Evolutionary conservation across 2,888 invertebrate species (phyloP).

Genomic region (Polylopha cassiicola): DNA sequence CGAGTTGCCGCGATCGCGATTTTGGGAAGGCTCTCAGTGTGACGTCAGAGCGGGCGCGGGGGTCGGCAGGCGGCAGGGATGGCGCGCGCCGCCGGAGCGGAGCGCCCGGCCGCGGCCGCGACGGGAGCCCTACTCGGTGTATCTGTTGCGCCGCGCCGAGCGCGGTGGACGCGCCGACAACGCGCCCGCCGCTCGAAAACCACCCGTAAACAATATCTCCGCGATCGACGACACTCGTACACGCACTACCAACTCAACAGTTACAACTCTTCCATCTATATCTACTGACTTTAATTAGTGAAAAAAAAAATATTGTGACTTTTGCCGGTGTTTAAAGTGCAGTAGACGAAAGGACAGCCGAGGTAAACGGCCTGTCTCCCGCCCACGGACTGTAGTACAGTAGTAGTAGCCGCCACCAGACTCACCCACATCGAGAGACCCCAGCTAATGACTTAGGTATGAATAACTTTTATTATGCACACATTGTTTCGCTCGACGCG

Average conservation of each 20-base stretch:
- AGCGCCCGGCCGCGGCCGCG: constrained; percentile 36
- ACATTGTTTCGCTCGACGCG: too few species aligned
- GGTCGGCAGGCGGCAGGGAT: constrained; percentile 33
- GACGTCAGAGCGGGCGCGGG: constrained; percentile 58
- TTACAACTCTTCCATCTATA: constrained; percentile 7
- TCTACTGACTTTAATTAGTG: constrained; percentile 8
- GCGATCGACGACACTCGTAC: constrained; percentile 29
- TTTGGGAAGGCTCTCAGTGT: constrained; percentile 58
- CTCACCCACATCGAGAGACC: constrained; percentile 49
- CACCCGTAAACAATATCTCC: constrained; percentile 59
- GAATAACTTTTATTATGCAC: constrained; percentile 21
- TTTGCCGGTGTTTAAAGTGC: constrained; percentile 41
- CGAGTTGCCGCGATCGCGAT: constrained; percentile 43
- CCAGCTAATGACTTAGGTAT: constrained; percentile 37
- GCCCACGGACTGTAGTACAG: constrained; percentile 63
- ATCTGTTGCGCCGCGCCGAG: constrained; percentile 62
- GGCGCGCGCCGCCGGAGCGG: constrained; percentile 49
- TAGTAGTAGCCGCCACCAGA: constrained; percentile 49
- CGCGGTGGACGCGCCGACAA: constrained; percentile 56
- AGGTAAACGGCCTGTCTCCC: constrained; percentile 56
- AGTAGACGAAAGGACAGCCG: constrained; percentile 37
- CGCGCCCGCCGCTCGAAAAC: constrained; percentile 44
- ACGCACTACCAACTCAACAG: constrained; percentile 28
- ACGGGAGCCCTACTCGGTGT: constrained; percentile 34
- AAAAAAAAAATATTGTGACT: constrained; percentile 35